Percentiles rank a stretch among this genome's conserved stretches.
phyloP scores from a whole-genome alignment of 2,888 invertebrate genomes.

The Dromius quadrimaculatus region DNA sequence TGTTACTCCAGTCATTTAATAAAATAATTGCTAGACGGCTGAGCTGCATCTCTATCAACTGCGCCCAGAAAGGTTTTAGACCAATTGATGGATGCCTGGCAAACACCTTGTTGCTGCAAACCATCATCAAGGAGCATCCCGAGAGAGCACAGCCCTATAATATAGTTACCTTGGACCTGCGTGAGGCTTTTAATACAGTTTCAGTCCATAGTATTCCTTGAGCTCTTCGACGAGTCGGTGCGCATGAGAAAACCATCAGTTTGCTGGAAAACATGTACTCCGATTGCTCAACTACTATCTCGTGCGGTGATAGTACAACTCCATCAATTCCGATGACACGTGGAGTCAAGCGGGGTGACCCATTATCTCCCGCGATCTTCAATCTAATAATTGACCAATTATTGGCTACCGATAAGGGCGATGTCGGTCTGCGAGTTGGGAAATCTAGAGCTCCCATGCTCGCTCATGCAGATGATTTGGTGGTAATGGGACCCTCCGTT shows the following conservation, averaged over 20 bases:
- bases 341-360: constrained; percentile 33
- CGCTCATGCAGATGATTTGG: constrained; percentile 16
- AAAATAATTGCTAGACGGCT: background rate
- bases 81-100: constrained; percentile 11
- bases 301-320: background rate
- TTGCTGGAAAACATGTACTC: background rate
- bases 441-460: background rate
- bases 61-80: constrained; percentile 14
- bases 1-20: background rate
- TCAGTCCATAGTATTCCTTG: background rate
- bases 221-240: background rate
- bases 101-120: constrained; percentile 3
- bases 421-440: background rate
- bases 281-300: background rate
- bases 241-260: background rate
- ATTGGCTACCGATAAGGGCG: background rate
- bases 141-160: background rate
- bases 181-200: constrained; percentile 3
- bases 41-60: background rate
- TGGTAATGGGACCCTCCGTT: background rate
- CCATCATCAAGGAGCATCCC: constrained; percentile 7
- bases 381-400: constrained; percentile 17
- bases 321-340: background rate
- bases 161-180: constrained; percentile 1
- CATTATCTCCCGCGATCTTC: constrained; percentile 13